Base-by-base conservation (phyloP, 2,888 invertebrate genomes). In the Eretmocerus hayati region DNA sequence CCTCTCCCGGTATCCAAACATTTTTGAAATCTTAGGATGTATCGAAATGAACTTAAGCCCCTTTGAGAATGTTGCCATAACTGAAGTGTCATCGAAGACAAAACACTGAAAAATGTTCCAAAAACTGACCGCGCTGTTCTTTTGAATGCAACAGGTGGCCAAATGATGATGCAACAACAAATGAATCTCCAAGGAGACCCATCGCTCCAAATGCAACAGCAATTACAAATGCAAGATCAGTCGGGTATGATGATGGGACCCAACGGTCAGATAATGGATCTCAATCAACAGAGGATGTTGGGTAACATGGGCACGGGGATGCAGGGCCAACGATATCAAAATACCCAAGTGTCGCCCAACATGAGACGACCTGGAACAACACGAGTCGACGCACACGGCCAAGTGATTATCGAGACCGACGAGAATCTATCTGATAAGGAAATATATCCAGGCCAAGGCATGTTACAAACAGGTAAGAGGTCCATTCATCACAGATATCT, bases 391-490 rank as follows among this genome's bases (percentile, higher is more conserved):
- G 71, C 70, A 46, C 72, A 75, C 53, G 76, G 75, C 21, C 77
- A 78, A 60, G 72, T 75, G 72, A 80, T 88, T 50, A 81, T 90
- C 59, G 90, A 90, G 62, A 86, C 87, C 49, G 88, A 90, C 61
- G 90, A 90, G 67, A 90, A 88, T 72, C 76, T 90, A 32, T 88
- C 88, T 57, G 90, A 90, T 66, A 90, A 90, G 64, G 90, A 92
- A 68, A 87, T 90, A 62, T 90, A 85, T 65, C 78, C 78, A 13
- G 75, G 74, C 56, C 74, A 73, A 50, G 71, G 69, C 57, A 56
- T 65, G 52, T 62, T 66, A 4, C 70, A 70, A 53, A 67, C 68
- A 64, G 70, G 71, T 71, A 52, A 63, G 60, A 26, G 5, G 13
- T 22, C 18, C 11, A 33, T 33, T 42, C 21, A 33, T 40, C n/a